Conservation (phyloP, 2,797 vertebrate species). For the Lacerta agilis region DNA sequence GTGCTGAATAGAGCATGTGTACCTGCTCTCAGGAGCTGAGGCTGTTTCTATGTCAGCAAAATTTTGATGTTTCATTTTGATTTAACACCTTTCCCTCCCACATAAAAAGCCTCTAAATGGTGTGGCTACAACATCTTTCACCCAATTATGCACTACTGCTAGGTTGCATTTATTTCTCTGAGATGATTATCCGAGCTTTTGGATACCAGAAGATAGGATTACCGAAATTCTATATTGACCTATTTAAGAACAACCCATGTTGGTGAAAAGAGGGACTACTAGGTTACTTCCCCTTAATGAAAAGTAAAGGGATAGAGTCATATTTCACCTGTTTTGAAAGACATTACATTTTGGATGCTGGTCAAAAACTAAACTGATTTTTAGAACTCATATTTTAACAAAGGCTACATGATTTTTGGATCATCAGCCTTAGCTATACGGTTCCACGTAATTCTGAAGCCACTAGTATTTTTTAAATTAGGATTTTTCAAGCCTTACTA, state of each 20-base stretch:
- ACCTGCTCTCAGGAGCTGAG: constrained; percentile 23
- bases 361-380: background rate
- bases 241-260: constrained; percentile 15
- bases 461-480: background rate
- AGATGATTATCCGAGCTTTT: background rate
- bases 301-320: constrained; percentile 25
- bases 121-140: constrained; percentile 34
- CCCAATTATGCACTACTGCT: constrained; percentile 34
- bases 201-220: constrained; percentile 33
- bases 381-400: constrained; percentile 27
- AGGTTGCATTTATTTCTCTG: constrained; percentile 45
- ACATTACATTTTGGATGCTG: constrained; percentile 7
- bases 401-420: background rate
- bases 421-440: background rate
- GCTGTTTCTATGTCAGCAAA: constrained; percentile 36
- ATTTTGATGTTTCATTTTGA: constrained; percentile 15
- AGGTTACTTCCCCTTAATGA: constrained; percentile 7
- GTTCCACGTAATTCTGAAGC: background rate
- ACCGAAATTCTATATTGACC: constrained; percentile 27
- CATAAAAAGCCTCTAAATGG: constrained; percentile 1
- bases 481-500: constrained; percentile 7
- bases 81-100: background rate
- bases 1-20: background rate
- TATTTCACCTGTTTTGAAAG: constrained; percentile 38
- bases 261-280: constrained; percentile 16